Evolutionary conservation across 2,888 invertebrate genomes (phyloP), one percentile per base, ranked within the genome.

Genomic region (Ceramica pisi): DNA sequence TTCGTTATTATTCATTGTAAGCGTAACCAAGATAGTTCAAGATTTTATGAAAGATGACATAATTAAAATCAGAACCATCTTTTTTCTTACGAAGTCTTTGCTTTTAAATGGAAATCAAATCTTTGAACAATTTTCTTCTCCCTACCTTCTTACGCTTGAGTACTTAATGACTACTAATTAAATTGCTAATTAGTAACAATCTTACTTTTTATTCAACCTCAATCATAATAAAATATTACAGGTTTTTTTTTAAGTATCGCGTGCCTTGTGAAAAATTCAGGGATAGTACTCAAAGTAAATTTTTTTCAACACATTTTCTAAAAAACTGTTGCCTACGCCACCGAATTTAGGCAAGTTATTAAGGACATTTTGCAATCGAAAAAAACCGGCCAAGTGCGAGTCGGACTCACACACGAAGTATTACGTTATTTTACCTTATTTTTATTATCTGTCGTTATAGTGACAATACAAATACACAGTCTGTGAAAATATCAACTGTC

Each of bases 151-250:
- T 48, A 35, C 61, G 61, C 53, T 57, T 53, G 46, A 77, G 66
- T 63, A 60, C 73, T 67, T 79, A 53, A 73, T 59, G 48, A 48
- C 63, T 56, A 23, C 7, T 74, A 67, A 77, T 77, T 74, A 79
- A 74, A 67, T 67, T 75, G 68, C 53, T 65, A 80, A 78, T 74
- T 50, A 75, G 51, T 48, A 56, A 44, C 60, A 55, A 63, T 77
- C 60, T 73, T 48, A 46, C 67, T 51, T n/a, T n/a, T n/a, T 57
- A 62, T 65, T 53, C 21, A 62, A 71, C 64, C 62, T 78, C 51
- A 60, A 51, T 69, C 68, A 71, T 79, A 53, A 63, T 66, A 69
- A 66, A 67, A 62, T 73, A 61, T 71, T 63, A 56, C 10, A 55
- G 26, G 7, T 55, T 16, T 71, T 7, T 48, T 7, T 26, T n/a